phyloP scores from a whole-genome alignment of 2,888 invertebrate genomes.

The Adelphocoris suturalis region DNA sequence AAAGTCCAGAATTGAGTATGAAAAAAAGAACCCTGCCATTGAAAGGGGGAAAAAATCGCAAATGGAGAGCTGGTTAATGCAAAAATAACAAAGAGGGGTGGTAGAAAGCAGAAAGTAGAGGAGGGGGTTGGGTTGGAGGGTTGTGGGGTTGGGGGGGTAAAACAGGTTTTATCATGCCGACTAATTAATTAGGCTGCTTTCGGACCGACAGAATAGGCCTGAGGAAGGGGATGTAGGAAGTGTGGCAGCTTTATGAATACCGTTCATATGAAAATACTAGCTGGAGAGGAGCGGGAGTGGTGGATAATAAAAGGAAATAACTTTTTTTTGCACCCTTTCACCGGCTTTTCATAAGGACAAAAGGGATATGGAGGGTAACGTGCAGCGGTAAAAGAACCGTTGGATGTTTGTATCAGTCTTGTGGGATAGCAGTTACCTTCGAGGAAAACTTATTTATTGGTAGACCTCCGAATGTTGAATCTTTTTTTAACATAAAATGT shows the following conservation, averaged over 20 bases:
- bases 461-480: no score
- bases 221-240: constrained; percentile 4
- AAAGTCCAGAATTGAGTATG: constrained; percentile 53
- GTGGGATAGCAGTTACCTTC: no score
- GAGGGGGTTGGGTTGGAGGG: background rate
- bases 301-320: background rate
- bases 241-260: constrained; percentile 14
- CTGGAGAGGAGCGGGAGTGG: background rate
- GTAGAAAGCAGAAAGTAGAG: background rate
- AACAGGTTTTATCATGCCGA: constrained; percentile 57
- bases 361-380: background rate
- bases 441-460: no score
- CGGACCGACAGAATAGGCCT: constrained; percentile 36
- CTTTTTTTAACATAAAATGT: no score
- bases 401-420: background rate
- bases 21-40: constrained; percentile 43
- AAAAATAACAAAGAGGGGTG: constrained; percentile 54
- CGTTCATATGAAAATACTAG: constrained; percentile 8
- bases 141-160: background rate
- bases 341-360: background rate
- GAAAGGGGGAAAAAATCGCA: constrained; percentile 39
- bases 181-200: constrained; percentile 58
- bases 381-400: background rate
- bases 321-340: background rate
- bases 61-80: constrained; percentile 67